phyloP scores from a whole-genome alignment of 2,888 invertebrate genomes.

The Silvanus unidentatus region DNA sequence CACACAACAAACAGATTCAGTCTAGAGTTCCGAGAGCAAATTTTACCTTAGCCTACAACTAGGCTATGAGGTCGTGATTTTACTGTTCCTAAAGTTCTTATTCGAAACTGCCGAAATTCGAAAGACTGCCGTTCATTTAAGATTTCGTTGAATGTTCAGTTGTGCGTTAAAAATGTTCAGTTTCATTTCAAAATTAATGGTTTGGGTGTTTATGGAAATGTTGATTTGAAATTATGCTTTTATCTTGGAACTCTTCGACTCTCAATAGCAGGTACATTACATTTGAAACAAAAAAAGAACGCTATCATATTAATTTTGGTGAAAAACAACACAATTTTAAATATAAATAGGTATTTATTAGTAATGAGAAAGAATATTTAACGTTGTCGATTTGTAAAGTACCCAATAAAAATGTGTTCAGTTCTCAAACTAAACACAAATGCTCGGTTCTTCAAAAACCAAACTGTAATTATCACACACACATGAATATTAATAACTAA shows the following conservation, averaged over 20 bases:
- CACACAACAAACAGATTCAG: slow-evolving; percentile 13
- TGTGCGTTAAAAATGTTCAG: slow-evolving; percentile 28
- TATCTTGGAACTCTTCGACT: slow-evolving; percentile 36
- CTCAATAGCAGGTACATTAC: slow-evolving; percentile 37
- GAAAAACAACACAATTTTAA: slow-evolving; percentile 26
- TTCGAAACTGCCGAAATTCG: slow-evolving; percentile 47
- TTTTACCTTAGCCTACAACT: slow-evolving; percentile 38
- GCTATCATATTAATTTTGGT: slow-evolving; percentile 26
- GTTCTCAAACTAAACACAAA: slow-evolving; percentile 38
- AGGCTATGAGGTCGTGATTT: slow-evolving; percentile 44
- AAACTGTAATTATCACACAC: slow-evolving; percentile 29
- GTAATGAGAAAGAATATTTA: slow-evolving; percentile 36
- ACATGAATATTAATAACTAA: neutral
- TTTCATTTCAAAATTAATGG: slow-evolving; percentile 46
- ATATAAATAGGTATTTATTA: slow-evolving; percentile 42
- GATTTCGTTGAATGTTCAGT: slow-evolving; percentile 31
- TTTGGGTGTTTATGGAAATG: slow-evolving; percentile 38
- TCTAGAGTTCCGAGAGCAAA: slow-evolving; percentile 37
- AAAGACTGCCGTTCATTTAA: slow-evolving; percentile 47
- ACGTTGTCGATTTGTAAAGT: slow-evolving; percentile 44
- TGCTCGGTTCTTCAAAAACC: slow-evolving; percentile 40
- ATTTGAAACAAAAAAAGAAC: slow-evolving; percentile 27
- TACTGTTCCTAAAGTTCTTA: slow-evolving; percentile 45
- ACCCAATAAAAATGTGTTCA: slow-evolving; percentile 38
- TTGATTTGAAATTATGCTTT: slow-evolving; percentile 28